These are phyloP conservation scores for Ataeniobius toweri DNA, from an alignment of 2,797 vertebrate species.

Conservation along the genomic window DNA sequence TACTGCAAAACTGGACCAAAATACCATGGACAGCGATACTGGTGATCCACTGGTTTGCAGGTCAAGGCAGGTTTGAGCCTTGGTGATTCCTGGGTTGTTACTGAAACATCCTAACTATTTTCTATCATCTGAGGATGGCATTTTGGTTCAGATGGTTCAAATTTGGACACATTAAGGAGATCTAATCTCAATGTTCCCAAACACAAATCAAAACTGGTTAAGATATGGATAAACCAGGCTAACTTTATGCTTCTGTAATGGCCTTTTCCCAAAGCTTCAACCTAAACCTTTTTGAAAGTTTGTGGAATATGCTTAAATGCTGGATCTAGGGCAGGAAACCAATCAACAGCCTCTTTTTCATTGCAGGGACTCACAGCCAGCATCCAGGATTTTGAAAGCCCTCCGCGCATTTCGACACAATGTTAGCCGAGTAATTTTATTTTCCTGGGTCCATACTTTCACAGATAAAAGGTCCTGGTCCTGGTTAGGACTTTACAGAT, in stretches of 20 bases:
- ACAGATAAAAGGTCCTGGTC: too few species aligned
- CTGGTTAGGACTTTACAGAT: too few species aligned
- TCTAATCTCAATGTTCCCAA: neutral
- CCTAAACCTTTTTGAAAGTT: neutral
- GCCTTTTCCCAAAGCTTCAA: neutral
- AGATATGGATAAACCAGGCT: neutral
- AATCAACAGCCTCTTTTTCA: too few species aligned
- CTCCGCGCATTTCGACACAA: too few species aligned
- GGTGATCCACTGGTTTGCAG: neutral
- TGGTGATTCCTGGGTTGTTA: neutral
- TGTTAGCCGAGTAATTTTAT: too few species aligned
- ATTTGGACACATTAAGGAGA: neutral
- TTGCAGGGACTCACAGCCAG: too few species aligned
- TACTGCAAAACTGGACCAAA: too few species aligned
- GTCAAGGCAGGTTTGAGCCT: neutral
- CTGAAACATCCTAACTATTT: neutral
- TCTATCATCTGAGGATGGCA: too few species aligned
- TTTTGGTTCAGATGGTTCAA: neutral
- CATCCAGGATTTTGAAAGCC: too few species aligned
- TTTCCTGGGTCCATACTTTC: too few species aligned
- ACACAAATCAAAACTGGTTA: neutral
- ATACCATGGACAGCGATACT: too few species aligned
- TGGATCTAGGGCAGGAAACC: too few species aligned
- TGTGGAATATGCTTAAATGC: neutral
- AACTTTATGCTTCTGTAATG: neutral